Evolutionary conservation across 2,113 vertebrate genomes (phyloP), one percentile per base, ranked within the genome.

Genomic region (Tetraodon nigroviridis): DNA sequence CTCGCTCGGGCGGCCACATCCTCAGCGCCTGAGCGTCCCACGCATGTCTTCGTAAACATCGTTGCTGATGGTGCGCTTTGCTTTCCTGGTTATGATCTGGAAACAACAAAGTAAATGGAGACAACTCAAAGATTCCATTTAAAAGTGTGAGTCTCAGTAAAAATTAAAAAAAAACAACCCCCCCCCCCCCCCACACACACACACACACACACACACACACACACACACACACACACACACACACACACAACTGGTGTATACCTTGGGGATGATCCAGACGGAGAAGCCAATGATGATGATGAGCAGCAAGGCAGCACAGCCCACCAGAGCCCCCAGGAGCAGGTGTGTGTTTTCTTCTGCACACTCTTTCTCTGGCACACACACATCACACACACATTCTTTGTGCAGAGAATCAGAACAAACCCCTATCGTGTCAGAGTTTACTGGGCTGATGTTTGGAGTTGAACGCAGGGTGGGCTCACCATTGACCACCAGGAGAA

Each of bases 11-110:
- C n/a, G 44, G 44, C 44, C 44, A 46, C 44, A n/a, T 46, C 64
- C 29, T 83, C n/a, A 87, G 29, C 48, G 55, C 27, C 79, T 62
- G 40, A 71, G 11, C 0, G 81, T 84, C 21, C 53, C 75, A 0
- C 81, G 78, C 87, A 89, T 89, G 11, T 86, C 85, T 40, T 89
- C 87, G 2, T 89, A 87, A 21, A 87, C 82, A n/a, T 87, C 87
- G 7, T 63, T 84, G 54, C 4, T 51, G 21, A 41, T 0, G 21
- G 11, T 0, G 0, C 1, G 55, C 1, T 20, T 41, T 8, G 40
- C 52, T 65, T 56, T 79, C 16, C 11, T 24, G 29, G 2, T 7
- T 53, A 53, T 84, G 0, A 6, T 61, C 70, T 84, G 67, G 0
- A 0, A 52, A 58, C 4, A 32, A 60, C 24, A 74, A 5, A 76